Base-by-base conservation (phyloP, 2,113 vertebrate genomes). In the Poeciliopsis retropinna region DNA sequence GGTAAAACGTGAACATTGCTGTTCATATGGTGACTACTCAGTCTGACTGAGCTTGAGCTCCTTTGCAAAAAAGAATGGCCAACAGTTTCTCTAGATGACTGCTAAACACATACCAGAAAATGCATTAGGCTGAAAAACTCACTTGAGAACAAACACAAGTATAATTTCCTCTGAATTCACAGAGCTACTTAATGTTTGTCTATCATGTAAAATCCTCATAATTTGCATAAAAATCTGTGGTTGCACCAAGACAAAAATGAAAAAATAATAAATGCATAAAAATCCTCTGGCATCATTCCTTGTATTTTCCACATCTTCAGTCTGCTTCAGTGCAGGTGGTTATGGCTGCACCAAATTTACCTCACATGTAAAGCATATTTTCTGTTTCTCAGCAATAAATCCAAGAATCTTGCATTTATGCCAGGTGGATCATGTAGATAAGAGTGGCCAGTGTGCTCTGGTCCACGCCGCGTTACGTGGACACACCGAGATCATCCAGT, bases 391-490 rank as follows among this genome's bases (percentile, higher is more conserved):
- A 41, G 17, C 41, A 30, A 31, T 11, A 30, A 70, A 68, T 22
- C 39, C n/a, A 64, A 82, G 60, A 68, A 19, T 72, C 14, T 64
- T 47, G 37, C 72, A n/a, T 79, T 44, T 63, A 25, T 66, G 22
- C n/a, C 91, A 99, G 98, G 94, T 96, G 69, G 95, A 97, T 89
- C 95, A 91, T 5, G 87, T 96, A 61, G 98, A 99, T 92, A 98
- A 98, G 93, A 99, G 97, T 37, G 97, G 98, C 28, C 98, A 99
- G 82, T 97, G 97, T 73, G 94, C 97, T 0, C 88, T 99, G 79
- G 96, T 99, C 0, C 98, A 99, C 4, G 97, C 97, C 0, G 97
- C 97, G 0, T 91, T 99, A 81, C 88, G 97, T 74, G 98, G 98
- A 65, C 97, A 99, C 64, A 83, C 92, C 0, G 95, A 96, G 30